Base-by-base conservation (phyloP, 2,113 vertebrate genomes). In the Tragelaphus imberbis region DNA sequence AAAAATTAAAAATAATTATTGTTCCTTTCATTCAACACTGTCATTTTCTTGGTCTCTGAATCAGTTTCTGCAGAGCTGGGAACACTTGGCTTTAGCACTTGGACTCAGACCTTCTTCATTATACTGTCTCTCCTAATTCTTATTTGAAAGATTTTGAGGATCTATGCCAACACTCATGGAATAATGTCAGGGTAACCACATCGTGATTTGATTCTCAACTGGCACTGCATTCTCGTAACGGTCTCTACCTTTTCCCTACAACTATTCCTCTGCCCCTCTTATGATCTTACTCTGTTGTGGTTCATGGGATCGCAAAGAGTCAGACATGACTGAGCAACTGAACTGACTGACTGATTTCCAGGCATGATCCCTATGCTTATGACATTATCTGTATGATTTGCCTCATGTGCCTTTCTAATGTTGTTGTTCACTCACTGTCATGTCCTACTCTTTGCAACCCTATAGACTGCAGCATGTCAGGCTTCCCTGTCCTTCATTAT, bases 101-200 rank as follows among this genome's bases (percentile, higher is more conserved):
- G 79, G 23, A 47, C 27, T 96, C 27, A 30, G 14, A 6, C 7
- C 47, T 36, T 1, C 6, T 49, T 3, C 3, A 0, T 13, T n/a
- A 10, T 56, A 10, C 13, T n/a, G 4, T 30, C 21, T 65, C 3
- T 36, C 9, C 51, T 93, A 77, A 63, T 17, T 88, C 51, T n/a
- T 93, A 51, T 59, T 88, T 85, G 36, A 55, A 44, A 90, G 25
- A 49, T 49, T 53, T 87, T 53, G 16, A 81, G n/a, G n/a, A 84
- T 27, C 16, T 33, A 17, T 30, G 28, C 23, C 2, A 82, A 16
- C 8, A 30, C 5, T 51, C 53, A 27, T 2, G 5, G 30, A 28
- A 51, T n/a, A 30, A 19, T 36, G 28, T 86, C 55, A 71, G 58
- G 0, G 12, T 10, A 58, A 14, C 16, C 9, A 53, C 9, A n/a